phyloP scores from a whole-genome alignment of 2,113 vertebrate species.

The Heterochromis multidens region DNA sequence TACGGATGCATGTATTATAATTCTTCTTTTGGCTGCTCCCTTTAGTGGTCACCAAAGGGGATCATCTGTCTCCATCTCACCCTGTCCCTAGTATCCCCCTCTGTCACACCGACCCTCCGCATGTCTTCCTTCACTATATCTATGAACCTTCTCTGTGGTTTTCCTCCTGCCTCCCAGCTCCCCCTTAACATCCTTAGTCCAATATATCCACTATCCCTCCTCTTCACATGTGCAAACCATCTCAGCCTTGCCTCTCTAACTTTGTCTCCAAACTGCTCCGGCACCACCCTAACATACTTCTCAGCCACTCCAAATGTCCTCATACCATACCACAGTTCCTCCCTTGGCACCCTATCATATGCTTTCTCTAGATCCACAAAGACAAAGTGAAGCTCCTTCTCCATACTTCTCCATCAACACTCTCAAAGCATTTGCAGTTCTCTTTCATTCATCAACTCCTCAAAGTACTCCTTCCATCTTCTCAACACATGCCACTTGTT shows the following conservation, averaged over 20 bases:
- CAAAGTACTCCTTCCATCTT: background rate
- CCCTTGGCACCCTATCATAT: too few relatives aligned
- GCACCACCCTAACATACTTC: too few relatives aligned
- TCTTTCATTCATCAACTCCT: background rate
- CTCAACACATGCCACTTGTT: background rate
- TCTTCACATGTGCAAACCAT: background rate
- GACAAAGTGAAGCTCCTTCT: too few relatives aligned
- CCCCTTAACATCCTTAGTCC: too few relatives aligned
- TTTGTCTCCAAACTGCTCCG: too few relatives aligned
- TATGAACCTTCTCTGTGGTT: background rate
- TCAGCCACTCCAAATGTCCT: too few relatives aligned
- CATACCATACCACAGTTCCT: too few relatives aligned
- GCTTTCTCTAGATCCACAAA: too few relatives aligned
- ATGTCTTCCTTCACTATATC: background rate
- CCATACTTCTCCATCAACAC: background rate
- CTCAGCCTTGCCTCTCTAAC: background rate
- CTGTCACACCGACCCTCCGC: too few relatives aligned
- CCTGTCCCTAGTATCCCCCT: background rate
- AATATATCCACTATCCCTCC: too few relatives aligned
- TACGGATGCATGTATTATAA: background rate
- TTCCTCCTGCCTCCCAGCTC: background rate
- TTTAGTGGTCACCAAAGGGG: background rate
- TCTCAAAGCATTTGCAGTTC: background rate
- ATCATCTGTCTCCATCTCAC: background rate
- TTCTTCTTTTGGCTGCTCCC: background rate